Conservation (phyloP, 2,888 invertebrate species). For the Chelonus formosanus region DNA sequence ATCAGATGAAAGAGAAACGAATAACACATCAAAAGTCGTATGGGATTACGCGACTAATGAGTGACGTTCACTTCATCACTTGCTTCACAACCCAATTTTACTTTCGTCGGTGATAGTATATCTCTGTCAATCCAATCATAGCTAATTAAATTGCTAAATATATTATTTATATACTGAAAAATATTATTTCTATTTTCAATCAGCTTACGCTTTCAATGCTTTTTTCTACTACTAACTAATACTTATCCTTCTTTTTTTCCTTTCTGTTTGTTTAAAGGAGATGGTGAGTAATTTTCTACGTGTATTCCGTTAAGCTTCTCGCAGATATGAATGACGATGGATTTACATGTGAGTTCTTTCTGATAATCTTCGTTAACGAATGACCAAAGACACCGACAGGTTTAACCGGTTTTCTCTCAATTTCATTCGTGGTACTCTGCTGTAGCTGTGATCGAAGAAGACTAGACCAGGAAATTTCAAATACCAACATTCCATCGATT, state of each 20-base stretch:
- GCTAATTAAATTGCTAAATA: neutral
- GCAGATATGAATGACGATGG: conserved; percentile 23
- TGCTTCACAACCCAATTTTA: conserved; percentile 33
- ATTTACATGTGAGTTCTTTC: conserved; percentile 28
- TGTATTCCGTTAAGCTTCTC: conserved; percentile 12
- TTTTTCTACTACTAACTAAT: neutral
- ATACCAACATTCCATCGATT: conserved; percentile 23
- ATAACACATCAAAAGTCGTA: neutral
- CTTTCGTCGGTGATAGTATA: conserved; percentile 27
- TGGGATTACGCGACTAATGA: conserved; percentile 26
- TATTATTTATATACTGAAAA: neutral
- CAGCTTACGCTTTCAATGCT: too few species aligned
- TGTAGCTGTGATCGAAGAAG: neutral
- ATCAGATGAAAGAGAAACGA: conserved; percentile 10
- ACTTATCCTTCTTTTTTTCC: too few species aligned
- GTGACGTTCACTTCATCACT: conserved; percentile 12
- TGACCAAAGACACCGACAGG: conserved; percentile 26
- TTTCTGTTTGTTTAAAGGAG: neutral
- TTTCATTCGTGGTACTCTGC: conserved; percentile 23
- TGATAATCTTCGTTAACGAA: conserved; percentile 28
- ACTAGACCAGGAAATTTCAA: conserved; percentile 34
- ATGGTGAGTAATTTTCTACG: conserved; percentile 1
- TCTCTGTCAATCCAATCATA: conserved; percentile 5
- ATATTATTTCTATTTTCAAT: neutral
- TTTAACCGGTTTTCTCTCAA: conserved; percentile 34